Base-by-base conservation (phyloP, 2,797 vertebrate species). In the Sphenopsis melanotis region DNA sequence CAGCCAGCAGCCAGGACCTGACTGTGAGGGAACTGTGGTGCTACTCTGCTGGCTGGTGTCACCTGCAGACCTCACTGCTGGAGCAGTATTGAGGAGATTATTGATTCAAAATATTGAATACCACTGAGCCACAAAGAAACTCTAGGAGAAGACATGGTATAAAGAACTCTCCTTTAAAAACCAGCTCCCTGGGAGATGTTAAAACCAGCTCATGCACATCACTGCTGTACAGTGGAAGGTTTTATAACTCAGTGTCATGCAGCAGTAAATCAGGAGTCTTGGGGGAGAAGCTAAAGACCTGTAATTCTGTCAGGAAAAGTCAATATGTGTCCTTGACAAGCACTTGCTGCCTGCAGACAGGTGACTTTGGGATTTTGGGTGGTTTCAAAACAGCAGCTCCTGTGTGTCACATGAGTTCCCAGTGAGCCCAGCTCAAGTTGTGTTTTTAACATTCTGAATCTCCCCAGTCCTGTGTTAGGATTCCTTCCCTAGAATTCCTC, bases 101-200 rank as follows among this genome's bases (percentile, higher is more conserved):
- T 94, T 61, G 93, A 95, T 92, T n/a, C 16, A 77, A 95, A 94
- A 70, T 77, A 92, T 74, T 12, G 49, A 93, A 57, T 76, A 22
- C 56, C 26, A 18, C 70, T 46, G 50, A 89, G 57, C 81, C 84
- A 74, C 64, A 74, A 74, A 91, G 78, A 89, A 77, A 78, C 56
- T 56, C 21, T 12, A 46, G 75, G 74, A 76, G 92, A 70, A 83
- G 63, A 69, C 60, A 19, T 0, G 0, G 34, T 26, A 29, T 14
- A 52, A 61, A 86, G 39, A 47, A 68, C 22, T 44, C 78, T 27
- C 37, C 71, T 87, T 84, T 91, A 77, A 87, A 89, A 92, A 42
- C 11, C 36, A 61, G 5, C 93, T 80, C 87, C 79, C 71, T 56
- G 8, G 83, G 94, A 92, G 78, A 29, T 92, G 75, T 74, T 84